Base-by-base conservation (phyloP, 2,888 invertebrate genomes). In the Drosophila mulleri region DNA sequence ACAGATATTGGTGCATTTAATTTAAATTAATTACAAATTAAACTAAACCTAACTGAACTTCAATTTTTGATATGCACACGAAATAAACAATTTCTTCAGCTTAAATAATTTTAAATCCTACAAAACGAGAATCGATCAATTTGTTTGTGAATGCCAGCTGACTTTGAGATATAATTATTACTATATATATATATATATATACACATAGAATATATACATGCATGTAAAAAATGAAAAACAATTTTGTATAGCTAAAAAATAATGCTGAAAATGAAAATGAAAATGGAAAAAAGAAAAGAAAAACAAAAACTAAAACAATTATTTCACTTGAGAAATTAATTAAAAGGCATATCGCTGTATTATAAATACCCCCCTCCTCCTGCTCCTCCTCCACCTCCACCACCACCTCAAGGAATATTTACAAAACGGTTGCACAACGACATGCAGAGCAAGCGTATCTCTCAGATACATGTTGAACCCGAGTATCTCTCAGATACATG, bases 301-400 rank as follows among this genome's bases (percentile, higher is more conserved):
- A 35, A 32, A 32, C 35, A 35, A 37, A 14, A 12, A 44, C 29
- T 29, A 11, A 32, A 37, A 39, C 45, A 45, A 45, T 45, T 65
- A 60, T 78, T 75, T 75, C 75, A 72, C 54, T 71, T 72, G 65
- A 78, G 65, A 78, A 85, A 71, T 75, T 52, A 68, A 77, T 75
- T 72, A 74, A 89, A 87, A 88, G 72, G 88, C 90, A 87, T 87
- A 87, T 87, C 90, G 87, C 78, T 88, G 90, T 87, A 87, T 89
- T 87, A 74, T 82, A 88, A 87, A 87, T 87, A 87, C 90, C 53
- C 29, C 29, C 26, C 26, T 52, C 67, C 61, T 1, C 20, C 62
- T 42, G n/a, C 37, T 29, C 11, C 48, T 12, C 29, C 37, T 39
- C 16, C 37, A 1, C 14, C 16, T 3, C 9, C 32, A 0, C 9